These are phyloP conservation scores for Pipra filicauda DNA, from an alignment of 2,113 vertebrate species.

Conservation along the genomic window DNA sequence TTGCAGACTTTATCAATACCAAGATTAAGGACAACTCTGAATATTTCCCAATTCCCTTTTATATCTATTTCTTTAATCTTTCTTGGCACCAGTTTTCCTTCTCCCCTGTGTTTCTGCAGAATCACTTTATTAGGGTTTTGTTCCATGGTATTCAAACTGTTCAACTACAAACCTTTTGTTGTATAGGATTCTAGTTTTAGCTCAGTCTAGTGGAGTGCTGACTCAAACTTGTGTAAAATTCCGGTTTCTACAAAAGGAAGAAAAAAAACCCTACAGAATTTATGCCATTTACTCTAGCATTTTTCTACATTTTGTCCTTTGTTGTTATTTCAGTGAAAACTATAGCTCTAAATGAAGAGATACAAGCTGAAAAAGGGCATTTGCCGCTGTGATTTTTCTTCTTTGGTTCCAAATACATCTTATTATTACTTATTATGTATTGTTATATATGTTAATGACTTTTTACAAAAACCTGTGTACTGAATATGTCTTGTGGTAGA, in stretches of 20 bases:
- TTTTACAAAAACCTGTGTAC: not conserved
- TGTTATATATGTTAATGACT: not conserved
- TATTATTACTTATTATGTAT: not conserved
- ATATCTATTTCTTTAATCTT: not conserved
- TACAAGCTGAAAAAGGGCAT: not conserved
- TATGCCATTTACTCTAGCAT: not conserved
- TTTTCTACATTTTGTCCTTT: not conserved
- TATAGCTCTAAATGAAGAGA: not conserved
- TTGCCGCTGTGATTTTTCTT: not conserved
- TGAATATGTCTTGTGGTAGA: not conserved
- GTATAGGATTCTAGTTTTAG: constrained; percentile 7
- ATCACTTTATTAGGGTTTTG: not conserved
- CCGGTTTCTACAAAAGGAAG: not conserved
- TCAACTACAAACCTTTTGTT: not conserved
- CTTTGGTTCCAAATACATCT: not conserved
- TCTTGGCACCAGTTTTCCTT: not conserved
- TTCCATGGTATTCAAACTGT: not conserved
- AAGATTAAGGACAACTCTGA: not conserved
- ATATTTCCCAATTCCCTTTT: not conserved
- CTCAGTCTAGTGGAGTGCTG: not conserved
- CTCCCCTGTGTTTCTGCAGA: not conserved
- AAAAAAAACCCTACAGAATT: not conserved
- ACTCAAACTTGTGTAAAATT: not conserved
- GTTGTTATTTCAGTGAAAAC: not conserved
- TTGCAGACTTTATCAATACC: not conserved